Evolutionary conservation across 2,888 invertebrate species (phyloP).

Genomic region (Bembecia ichneumoniformis): DNA sequence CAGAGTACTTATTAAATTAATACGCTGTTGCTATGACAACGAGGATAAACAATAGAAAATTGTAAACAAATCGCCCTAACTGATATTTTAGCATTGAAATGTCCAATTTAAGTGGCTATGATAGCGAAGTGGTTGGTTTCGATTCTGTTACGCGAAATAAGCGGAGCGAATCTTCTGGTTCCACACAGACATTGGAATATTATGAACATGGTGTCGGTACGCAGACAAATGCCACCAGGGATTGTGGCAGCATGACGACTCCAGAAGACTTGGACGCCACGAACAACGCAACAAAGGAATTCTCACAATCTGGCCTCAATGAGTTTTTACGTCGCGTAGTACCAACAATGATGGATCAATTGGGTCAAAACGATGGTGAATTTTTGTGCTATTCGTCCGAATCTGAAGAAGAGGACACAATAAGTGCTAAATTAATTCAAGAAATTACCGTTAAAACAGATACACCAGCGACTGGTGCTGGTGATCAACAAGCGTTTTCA

Average conservation of each 20-base stretch:
- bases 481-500: slow-evolving; percentile 34
- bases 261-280: slow-evolving; percentile 35
- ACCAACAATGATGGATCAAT: slow-evolving; percentile 46
- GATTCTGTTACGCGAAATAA: slow-evolving; percentile 32
- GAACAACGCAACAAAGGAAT: slow-evolving; percentile 30
- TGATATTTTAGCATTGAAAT: slow-evolving; percentile 17
- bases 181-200: slow-evolving; percentile 47
- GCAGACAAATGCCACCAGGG: slow-evolving; percentile 33
- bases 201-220: slow-evolving; percentile 25
- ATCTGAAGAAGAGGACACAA: slow-evolving; percentile 47
- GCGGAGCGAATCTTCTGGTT: slow-evolving; percentile 20
- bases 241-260: slow-evolving; percentile 30
- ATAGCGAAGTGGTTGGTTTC: slow-evolving; percentile 51
- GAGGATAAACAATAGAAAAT: slow-evolving; percentile 3
- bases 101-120: slow-evolving; percentile 51
- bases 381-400: slow-evolving; percentile 39
- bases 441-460: slow-evolving; percentile 34
- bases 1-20: too few species aligned
- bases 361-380: slow-evolving; percentile 38
- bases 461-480: slow-evolving; percentile 25
- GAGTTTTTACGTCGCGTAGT: slow-evolving; percentile 52
- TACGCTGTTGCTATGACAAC: slow-evolving; percentile 16
- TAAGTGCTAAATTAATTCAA: slow-evolving; percentile 40
- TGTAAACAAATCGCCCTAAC: slow-evolving; percentile 1
- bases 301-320: slow-evolving; percentile 42